Base-by-base conservation (phyloP, 1,140 invertebrate genomes). In the Scylla paramamosain region DNA sequence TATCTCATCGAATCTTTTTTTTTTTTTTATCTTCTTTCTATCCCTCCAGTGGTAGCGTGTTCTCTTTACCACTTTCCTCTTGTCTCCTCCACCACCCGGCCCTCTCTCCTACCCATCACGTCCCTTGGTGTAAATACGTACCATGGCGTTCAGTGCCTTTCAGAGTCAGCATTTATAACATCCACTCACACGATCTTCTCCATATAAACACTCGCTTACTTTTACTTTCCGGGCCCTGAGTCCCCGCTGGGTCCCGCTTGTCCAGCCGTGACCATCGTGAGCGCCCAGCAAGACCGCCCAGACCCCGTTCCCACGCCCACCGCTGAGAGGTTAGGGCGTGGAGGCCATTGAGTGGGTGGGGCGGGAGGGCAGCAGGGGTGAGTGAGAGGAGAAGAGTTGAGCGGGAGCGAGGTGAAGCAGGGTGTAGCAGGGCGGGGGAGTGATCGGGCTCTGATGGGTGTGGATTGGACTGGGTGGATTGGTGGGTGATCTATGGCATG, bases 181-280 rank as follows among this genome's bases (percentile, higher is more conserved):
- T 77, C 67, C 67, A 20, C 67, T 7, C 67, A 25, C 67, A 77
- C 67, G 67, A 77, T 77, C 67, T 77, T 77, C 20, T 77, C 67
- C 67, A 77, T 77, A 77, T 77, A 77, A 77, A 77, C 67, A 77
- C 67, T 77, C 67, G 67, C 67, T 77, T 77, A 77, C 67, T 77
- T 77, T 77, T 77, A 77, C 67, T 77, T 77, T 77, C n/a, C 67
- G 20, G 25, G n/a, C 67, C 25, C 67, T n/a, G 67, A 77, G 67
- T 77, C 67, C 67, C 67, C n/a, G 67, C 67, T 77, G 67, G 25
- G 67, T n/a, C 16, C 67, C 67, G 67, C 67, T 77, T 77, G 67
- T 77, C 67, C 67, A n/a, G 67, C 67, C 67, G 67, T 77, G 67
- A 77, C 20, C 67, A 20, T 77, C 67, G 67, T 77, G 67, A 77